Percentiles rank a stretch among this genome's conserved stretches.
Conservation (phyloP, 1,140 invertebrate species). For the Pogonomyrmex barbatus region DNA sequence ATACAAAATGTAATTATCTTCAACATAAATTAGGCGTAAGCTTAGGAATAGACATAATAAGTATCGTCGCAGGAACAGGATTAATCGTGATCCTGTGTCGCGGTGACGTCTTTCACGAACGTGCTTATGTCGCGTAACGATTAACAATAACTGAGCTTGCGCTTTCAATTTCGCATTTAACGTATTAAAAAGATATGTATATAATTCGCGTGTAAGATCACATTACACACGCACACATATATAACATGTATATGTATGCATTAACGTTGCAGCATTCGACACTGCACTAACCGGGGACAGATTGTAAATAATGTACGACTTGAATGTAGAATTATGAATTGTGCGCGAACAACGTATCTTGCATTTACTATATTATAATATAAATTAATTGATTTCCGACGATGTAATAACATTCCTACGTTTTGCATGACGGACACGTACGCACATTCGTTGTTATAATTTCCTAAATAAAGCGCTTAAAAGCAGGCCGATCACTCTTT, state of each 20-base stretch:
- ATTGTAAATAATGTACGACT: conserved; percentile 55
- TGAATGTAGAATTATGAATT: conserved; percentile 45
- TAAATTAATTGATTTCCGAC: conserved; percentile 50
- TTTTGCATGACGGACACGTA: conserved; percentile 56
- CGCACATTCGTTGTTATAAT: conserved; percentile 73
- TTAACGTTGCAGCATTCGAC: conserved; percentile 4
- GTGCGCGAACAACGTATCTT: conserved; percentile 22
- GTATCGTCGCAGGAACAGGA: not conserved
- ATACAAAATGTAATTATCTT: conserved; percentile 36
- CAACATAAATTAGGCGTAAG: conserved; percentile 10
- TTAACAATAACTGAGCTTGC: conserved; percentile 56
- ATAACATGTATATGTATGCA: not conserved
- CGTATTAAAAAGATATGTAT: conserved; percentile 36
- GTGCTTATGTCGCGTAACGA: conserved; percentile 43
- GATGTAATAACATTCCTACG: conserved; percentile 60
- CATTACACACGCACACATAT: not conserved
- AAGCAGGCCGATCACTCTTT: conserved; percentile 48
- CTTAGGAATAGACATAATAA: conserved; percentile 6
- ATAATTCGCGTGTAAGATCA: conserved; percentile 15
- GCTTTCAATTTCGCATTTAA: conserved; percentile 51
- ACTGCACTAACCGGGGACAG: conserved; percentile 11
- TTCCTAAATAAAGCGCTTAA: conserved; percentile 77
- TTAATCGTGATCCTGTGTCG: not conserved
- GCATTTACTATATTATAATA: conserved; percentile 59
- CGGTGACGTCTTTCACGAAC: not conserved